Evolutionary conservation across 2,888 invertebrate species (phyloP).

Genomic region (Cheilosia soror): DNA sequence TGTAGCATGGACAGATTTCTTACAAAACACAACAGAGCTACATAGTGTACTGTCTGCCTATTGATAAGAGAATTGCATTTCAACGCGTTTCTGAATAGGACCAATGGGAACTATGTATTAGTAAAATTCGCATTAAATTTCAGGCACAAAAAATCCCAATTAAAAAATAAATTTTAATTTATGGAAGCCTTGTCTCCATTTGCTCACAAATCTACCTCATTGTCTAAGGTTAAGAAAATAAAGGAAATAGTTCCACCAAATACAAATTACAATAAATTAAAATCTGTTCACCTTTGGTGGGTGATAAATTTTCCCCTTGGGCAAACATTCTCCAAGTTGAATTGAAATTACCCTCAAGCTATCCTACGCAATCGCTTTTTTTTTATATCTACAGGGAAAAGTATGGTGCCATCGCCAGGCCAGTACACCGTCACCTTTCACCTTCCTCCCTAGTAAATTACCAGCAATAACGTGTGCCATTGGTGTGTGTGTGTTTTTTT

Average conservation of each 20-base stretch:
- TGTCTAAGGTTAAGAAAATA: conserved; percentile 46
- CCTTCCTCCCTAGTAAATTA: conserved; percentile 61
- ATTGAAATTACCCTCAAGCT: conserved; percentile 26
- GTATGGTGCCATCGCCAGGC: conserved; percentile 17
- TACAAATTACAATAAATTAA: conserved; percentile 64
- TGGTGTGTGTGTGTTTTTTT: background rate
- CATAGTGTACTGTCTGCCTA: too few relatives aligned
- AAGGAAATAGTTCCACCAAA: conserved; percentile 9
- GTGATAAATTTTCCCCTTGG: conserved; percentile 54
- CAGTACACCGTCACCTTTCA: conserved; percentile 55
- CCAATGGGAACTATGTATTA: too few relatives aligned
- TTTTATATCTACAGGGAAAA: conserved; percentile 5
- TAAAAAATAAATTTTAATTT: background rate
- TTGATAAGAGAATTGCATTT: too few relatives aligned
- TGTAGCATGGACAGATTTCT: too few relatives aligned
- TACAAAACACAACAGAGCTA: too few relatives aligned
- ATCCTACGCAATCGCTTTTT: conserved; percentile 41
- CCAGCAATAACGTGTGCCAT: conserved; percentile 55
- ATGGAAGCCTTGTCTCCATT: conserved; percentile 16
- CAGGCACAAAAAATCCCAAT: background rate
- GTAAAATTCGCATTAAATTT: too few relatives aligned
- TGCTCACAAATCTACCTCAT: conserved; percentile 37
- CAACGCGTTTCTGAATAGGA: too few relatives aligned
- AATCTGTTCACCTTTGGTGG: conserved; percentile 58
- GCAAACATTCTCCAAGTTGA: conserved; percentile 30